phyloP scores from a whole-genome alignment of 2,113 vertebrate species.

The Capreolus pygargus region DNA sequence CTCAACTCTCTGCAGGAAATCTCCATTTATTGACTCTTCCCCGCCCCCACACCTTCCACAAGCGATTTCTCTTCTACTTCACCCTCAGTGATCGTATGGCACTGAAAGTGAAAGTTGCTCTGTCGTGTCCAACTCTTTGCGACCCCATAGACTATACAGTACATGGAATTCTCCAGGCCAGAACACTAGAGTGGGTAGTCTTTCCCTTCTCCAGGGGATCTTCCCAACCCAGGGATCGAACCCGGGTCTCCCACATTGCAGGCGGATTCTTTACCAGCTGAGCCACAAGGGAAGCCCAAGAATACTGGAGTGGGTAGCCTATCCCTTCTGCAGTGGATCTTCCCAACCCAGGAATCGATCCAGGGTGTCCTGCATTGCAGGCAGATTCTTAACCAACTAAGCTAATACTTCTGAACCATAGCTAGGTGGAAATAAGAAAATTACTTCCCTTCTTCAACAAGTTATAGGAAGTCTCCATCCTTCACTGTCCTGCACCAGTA shows the following conservation, averaged over 20 bases:
- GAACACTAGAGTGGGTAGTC: background rate
- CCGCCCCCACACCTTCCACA: background rate
- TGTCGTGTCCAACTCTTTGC: background rate
- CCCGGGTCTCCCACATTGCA: background rate
- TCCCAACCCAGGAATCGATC: background rate
- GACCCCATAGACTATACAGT: background rate
- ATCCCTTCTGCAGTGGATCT: background rate
- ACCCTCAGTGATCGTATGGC: background rate
- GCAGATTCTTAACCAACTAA: background rate
- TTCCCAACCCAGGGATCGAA: background rate
- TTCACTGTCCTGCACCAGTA: background rate
- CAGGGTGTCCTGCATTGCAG: rapidly evolving
- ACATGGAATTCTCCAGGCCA: background rate
- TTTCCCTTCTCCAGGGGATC: background rate
- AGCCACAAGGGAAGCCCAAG: background rate
- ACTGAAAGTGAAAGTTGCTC: background rate
- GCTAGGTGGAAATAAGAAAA: background rate
- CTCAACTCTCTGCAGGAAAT: background rate
- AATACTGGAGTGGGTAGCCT: background rate
- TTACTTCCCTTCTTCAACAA: background rate
- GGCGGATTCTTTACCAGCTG: background rate
- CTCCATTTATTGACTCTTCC: background rate
- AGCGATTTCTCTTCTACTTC: background rate
- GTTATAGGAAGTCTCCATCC: background rate
- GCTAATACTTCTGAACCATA: background rate